Evolutionary conservation across 2,888 invertebrate species (phyloP).

Genomic region (Heliconius aoede): DNA sequence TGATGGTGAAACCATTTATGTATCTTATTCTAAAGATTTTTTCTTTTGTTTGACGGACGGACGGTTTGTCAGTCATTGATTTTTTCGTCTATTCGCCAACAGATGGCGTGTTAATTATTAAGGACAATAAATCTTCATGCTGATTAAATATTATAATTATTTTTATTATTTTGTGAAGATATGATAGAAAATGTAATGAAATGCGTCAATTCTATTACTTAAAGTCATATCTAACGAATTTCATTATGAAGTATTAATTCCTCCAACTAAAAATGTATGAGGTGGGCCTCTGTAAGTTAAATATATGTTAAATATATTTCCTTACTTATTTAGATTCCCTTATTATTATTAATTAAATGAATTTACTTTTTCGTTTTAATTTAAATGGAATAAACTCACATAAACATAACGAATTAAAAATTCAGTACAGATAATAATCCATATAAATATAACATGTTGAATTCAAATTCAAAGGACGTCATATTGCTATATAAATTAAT

Average conservation of each 20-base stretch:
- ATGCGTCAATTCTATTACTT: neutral
- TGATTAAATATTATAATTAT: neutral
- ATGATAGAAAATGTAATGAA: neutral
- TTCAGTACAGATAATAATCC: neutral
- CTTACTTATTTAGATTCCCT: neutral
- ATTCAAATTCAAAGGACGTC: too few species aligned
- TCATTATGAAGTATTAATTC: neutral
- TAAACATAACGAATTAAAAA: slow-evolving; percentile 5
- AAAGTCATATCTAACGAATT: neutral
- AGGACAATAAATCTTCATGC: neutral
- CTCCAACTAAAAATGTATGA: neutral
- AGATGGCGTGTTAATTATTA: slow-evolving; percentile 61
- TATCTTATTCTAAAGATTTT: too few species aligned
- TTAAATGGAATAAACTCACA: neutral
- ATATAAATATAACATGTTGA: slow-evolving; percentile 1
- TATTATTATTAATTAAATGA: slow-evolving; percentile 11
- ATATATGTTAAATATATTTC: neutral
- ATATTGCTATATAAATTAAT: slow-evolving; percentile 8
- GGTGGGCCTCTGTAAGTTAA: neutral
- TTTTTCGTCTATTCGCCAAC: slow-evolving; percentile 55
- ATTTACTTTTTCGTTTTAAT: neutral
- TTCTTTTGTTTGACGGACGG: too few species aligned
- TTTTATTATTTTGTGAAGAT: neutral
- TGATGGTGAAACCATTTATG: neutral
- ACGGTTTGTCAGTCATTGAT: neutral